phyloP scores from a whole-genome alignment of 2,888 invertebrate genomes.

The Drosophila koepferae region DNA sequence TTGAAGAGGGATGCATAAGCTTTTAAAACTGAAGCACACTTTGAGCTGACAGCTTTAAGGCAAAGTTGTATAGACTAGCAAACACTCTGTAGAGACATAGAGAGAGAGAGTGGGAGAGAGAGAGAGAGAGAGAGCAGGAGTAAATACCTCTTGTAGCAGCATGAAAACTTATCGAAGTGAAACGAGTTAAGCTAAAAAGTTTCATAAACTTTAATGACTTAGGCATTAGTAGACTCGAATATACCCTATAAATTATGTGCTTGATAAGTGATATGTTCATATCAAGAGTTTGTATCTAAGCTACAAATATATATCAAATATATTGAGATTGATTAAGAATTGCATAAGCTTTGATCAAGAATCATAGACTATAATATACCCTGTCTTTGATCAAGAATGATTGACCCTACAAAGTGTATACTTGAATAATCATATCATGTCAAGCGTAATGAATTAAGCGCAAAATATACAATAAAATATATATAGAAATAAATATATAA shows the following conservation, averaged over 20 bases:
- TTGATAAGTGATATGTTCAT: too few species aligned
- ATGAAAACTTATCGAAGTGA: neutral
- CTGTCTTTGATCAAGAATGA: neutral
- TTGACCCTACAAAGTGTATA: too few species aligned
- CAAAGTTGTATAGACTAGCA: neutral
- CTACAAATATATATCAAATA: too few species aligned
- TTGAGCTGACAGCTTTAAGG: too few species aligned
- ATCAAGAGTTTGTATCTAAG: too few species aligned
- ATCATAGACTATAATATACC: neutral
- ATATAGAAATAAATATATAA: too few species aligned
- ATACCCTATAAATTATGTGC: neutral
- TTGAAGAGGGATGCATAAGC: neutral
- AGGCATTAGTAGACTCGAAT: neutral
- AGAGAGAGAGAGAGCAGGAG: neutral
- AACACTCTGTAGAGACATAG: neutral
- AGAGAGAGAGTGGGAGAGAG: neutral
- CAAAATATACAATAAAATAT: too few species aligned
- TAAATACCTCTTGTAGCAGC: neutral
- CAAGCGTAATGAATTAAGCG: too few species aligned
- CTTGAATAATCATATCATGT: too few species aligned
- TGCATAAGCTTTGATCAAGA: too few species aligned
- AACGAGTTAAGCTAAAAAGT: neutral
- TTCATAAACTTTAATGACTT: neutral
- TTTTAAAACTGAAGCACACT: neutral
- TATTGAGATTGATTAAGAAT: too few species aligned